phyloP scores from a whole-genome alignment of 1,140 invertebrate species.

The Phenacoccus solenopsis region DNA sequence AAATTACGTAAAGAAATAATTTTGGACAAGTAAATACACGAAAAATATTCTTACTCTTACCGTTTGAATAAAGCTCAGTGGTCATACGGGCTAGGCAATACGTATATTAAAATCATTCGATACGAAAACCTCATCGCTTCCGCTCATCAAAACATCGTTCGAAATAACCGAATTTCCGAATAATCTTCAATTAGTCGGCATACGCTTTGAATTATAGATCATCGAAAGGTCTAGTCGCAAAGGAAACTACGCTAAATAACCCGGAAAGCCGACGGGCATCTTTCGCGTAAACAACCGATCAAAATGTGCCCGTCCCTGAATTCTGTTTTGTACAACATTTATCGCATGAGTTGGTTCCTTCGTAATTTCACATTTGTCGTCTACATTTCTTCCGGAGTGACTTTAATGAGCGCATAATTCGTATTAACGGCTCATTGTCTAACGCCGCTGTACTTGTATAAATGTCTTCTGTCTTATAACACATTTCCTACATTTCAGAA shows the following conservation, averaged over 20 bases:
- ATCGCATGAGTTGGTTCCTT: slow-evolving; percentile 10
- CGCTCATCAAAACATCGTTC: neutral
- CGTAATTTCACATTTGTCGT: slow-evolving; percentile 13
- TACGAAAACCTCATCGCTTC: neutral
- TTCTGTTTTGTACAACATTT: slow-evolving; percentile 8
- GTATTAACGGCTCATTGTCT: slow-evolving; percentile 6
- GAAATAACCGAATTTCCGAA: neutral
- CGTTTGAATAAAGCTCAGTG: too few species aligned
- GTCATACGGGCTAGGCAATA: too few species aligned
- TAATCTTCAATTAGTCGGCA: slow-evolving; percentile 6
- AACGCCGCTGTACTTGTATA: neutral
- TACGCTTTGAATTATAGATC: slow-evolving; percentile 9
- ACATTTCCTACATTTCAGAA: too few species aligned
- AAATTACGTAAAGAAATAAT: too few species aligned
- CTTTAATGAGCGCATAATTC: slow-evolving; percentile 8
- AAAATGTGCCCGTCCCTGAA: neutral
- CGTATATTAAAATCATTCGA: too few species aligned
- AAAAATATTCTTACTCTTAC: too few species aligned
- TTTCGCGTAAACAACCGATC: slow-evolving; percentile 11
- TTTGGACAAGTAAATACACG: too few species aligned
- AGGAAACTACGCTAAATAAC: neutral
- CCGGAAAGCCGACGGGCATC: slow-evolving; percentile 13
- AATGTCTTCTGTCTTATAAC: neutral
- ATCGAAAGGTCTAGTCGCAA: slow-evolving; percentile 7
- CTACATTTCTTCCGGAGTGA: slow-evolving; percentile 10